Conservation (phyloP, 2,797 vertebrate species). For the Danio albolineatus region DNA sequence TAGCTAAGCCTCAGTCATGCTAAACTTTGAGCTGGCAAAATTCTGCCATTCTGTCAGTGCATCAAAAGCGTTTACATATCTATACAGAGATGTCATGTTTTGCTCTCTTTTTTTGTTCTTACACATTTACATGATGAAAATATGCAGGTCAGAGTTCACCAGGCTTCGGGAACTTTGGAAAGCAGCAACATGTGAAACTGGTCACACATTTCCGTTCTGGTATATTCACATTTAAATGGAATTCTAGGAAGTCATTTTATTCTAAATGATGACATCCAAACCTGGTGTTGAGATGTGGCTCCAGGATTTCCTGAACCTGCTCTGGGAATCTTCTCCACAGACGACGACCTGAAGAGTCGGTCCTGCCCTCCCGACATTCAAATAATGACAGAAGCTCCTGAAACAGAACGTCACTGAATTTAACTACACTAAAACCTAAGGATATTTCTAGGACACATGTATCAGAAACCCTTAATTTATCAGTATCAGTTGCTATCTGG, state of each 20-base stretch:
- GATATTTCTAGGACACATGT: background rate
- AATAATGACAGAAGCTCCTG: conserved; percentile 94
- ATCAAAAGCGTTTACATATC: too few relatives aligned
- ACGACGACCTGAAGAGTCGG: conserved; percentile 84
- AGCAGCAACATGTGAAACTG: too few relatives aligned
- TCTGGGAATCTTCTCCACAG: conserved; percentile 97
- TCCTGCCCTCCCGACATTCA: conserved; percentile 88
- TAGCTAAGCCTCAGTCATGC: too few relatives aligned
- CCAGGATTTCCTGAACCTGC: conserved; percentile 95
- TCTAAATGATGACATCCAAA: conserved; percentile 56
- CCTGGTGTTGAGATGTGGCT: conserved; percentile 97
- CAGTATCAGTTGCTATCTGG: background rate
- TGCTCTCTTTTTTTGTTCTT: too few relatives aligned
- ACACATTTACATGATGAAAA: too few relatives aligned
- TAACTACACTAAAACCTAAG: background rate
- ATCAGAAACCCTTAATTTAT: background rate
- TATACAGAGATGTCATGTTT: too few relatives aligned
- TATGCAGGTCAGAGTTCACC: too few relatives aligned
- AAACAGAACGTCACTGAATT: conserved; percentile 37
- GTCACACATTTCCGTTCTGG: too few relatives aligned
- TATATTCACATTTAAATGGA: too few relatives aligned
- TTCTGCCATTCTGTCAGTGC: too few relatives aligned
- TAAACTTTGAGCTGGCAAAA: too few relatives aligned
- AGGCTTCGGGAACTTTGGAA: too few relatives aligned
- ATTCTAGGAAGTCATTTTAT: background rate